Base-by-base conservation (phyloP, 2,797 vertebrate species). In the Remorina albescens region DNA sequence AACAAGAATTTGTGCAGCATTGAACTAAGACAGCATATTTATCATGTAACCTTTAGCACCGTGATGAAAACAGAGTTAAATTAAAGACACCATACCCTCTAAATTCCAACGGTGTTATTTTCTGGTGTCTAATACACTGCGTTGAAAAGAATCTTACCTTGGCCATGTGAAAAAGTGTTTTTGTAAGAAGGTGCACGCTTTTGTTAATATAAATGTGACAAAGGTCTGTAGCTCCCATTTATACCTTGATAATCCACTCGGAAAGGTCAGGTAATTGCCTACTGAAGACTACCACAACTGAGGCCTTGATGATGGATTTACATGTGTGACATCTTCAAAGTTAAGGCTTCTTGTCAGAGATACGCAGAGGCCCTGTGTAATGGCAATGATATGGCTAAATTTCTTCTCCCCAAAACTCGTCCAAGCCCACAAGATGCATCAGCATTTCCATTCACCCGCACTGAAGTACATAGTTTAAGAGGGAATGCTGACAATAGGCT, bases 51-150 rank as follows among this genome's bases (percentile, higher is more conserved):
- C 41, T 36, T 37, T 37, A 2, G 58, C 13, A 51, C 5, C 19
- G 10, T 26, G 49, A 28, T 46, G 26, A 62, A 69, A 42, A 28
- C 30, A 25, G 26, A 12, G 13, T 70, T 34, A 9, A 28, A 67
- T 54, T 2, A 25, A 32, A 65, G 50, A 55, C 23, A 73, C 49
- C 16, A 41, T n/a, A 47, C 18, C 11, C 23, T 21, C 5, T 55
- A 6, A 54, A 62, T 66, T 67, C 7, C 6, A 42, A 7, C 23
- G 1, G 16, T 12, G 8, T 54, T 41, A 51, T 4, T 0, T 46
- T 32, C 15, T 32, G 2, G 7, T 3, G 13, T 34, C 25, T 26
- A 13, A 71, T 62, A 13, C 23, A 16, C 18, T 18, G 12, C 47
- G 53, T 21, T 19, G 4, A 37, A n/a, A 3, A 23, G 16, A 23